Evolutionary conservation across 2,797 vertebrate species (phyloP), one percentile per base, ranked within the genome.

Genomic region (Tenualosa thibaudeaui): DNA sequence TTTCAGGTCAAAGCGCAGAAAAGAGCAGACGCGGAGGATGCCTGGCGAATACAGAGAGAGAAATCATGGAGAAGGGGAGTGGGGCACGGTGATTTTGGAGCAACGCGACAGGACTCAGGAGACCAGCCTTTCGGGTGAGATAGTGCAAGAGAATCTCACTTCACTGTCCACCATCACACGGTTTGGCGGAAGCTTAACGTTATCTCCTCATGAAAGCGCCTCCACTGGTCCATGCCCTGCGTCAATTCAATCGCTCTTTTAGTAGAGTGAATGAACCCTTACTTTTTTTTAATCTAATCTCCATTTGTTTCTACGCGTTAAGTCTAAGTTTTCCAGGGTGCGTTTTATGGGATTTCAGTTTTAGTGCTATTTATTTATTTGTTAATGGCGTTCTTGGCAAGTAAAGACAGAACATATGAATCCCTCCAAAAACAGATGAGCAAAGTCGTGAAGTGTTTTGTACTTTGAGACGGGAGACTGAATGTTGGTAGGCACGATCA

Each of bases 121-220:
- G 17, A 46, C 5, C 8, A 43, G 40, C 17, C 46, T 78, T 78
- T 78, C 7, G 49, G 81, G 86, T 84, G 37, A 10, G 89, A 92
- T 89, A 91, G 82, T 85, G 89, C 85, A 84, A 85, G 86, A 85
- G 86, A 88, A 86, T 86, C 88, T 84, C 84, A 86, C n/a, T 62
- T 68, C 81, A 83, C 89, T 3, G 37, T 87, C 91, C 91, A 92
- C 93, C 90, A 90, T 94, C 93, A 92, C 85, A 5, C 26, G 88
- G 84, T 83, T 60, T 40, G 58, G 81, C 86, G 51, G 85, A 62
- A 31, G 86, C 83, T 31, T 31, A 31, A 31, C 31, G 31, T 85
- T 86, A 83, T 87, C 43, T 87, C 85, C 60, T 87, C 31, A 26
- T 13, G 60, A 65, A 82, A 51, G 62, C 81, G 84, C 81, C 65